Base-by-base conservation (phyloP, 2,113 vertebrate genomes). In the Ceratotherium simum region DNA sequence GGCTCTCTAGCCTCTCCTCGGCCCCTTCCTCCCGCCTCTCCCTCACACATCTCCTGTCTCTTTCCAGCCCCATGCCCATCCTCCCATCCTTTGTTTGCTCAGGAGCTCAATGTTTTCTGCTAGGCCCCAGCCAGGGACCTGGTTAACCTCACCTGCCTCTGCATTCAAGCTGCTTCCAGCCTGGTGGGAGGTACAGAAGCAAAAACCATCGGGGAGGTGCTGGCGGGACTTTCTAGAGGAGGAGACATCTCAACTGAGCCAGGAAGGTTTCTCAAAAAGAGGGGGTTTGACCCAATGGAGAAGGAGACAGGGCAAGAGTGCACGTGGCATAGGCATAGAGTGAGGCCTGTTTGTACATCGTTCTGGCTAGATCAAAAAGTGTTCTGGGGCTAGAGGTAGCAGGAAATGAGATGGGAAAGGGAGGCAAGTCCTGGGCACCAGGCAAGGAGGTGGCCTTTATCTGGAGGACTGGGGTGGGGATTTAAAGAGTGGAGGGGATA, bases 211-310 rank as follows among this genome's bases (percentile, higher is more conserved):
- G 11, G 1, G 75, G 16, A 92, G 33, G 54, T 78, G 29, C 69
- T 60, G 56, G 58, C 80, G 92, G 91, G 18, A 81, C 27, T 70
- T 96, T 72, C 42, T 14, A 85, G 42, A 81, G 51, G 62, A 75
- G 51, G 62, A 87, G 25, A 67, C 60, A 39, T 65, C 46, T 86
- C 67, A 60, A 54, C 54, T 13, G 33, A 91, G 42, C 17, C 70
- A 51, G 91, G 69, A 86, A 92, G 2, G 0, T 91, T 91, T 51
- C 91, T 94, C n/a, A 60, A 18, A 82, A 65, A 69, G 48, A 81
- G 20, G 27, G 33, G 48, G 69, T 54, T 36, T 79, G 76, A 75
- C 48, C 23, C 18, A 18, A 2, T 31, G 25, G 86, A 80, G 84
- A 39, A 86, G 65, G 48, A 42, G 76, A 69, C 7, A 18, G 29